phyloP scores from a whole-genome alignment of 2,797 vertebrate genomes.

The Schizopygopsis pylzovi region DNA sequence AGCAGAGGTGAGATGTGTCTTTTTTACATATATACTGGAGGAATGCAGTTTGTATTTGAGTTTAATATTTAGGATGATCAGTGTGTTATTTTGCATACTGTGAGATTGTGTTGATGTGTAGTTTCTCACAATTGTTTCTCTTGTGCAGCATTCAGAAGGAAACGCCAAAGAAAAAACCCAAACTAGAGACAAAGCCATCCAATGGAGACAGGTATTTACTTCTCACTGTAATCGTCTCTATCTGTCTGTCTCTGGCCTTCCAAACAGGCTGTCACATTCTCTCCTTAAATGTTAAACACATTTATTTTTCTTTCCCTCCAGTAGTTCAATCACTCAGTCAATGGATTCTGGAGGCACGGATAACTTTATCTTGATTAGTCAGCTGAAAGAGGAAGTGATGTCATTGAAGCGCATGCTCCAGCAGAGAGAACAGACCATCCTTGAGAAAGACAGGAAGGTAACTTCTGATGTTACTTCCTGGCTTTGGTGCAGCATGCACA shows the following conservation, averaged over 20 bases:
- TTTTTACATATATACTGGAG: neutral
- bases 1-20: constrained; percentile 88
- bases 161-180: constrained; percentile 99
- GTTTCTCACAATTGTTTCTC: neutral
- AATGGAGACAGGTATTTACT: constrained; percentile 92
- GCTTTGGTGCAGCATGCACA: neutral
- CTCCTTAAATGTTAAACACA: neutral
- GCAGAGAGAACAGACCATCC: constrained; percentile 96
- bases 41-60: neutral
- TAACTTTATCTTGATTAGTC: constrained; percentile 99
- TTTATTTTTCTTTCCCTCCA: constrained; percentile 64
- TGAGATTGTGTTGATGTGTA: neutral
- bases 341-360: constrained; percentile 98
- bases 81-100: neutral
- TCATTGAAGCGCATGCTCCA: constrained; percentile 96
- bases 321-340: constrained; percentile 98
- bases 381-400: constrained; percentile 99
- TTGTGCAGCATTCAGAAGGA: constrained; percentile 91
- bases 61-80: neutral
- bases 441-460: constrained; percentile 98
- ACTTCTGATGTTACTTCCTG: neutral
- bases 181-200: constrained; percentile 99
- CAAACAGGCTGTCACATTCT: neutral
- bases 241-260: neutral
- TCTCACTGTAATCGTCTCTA: neutral